phyloP scores from a whole-genome alignment of 2,113 vertebrate species.

The Nestor notabilis region DNA sequence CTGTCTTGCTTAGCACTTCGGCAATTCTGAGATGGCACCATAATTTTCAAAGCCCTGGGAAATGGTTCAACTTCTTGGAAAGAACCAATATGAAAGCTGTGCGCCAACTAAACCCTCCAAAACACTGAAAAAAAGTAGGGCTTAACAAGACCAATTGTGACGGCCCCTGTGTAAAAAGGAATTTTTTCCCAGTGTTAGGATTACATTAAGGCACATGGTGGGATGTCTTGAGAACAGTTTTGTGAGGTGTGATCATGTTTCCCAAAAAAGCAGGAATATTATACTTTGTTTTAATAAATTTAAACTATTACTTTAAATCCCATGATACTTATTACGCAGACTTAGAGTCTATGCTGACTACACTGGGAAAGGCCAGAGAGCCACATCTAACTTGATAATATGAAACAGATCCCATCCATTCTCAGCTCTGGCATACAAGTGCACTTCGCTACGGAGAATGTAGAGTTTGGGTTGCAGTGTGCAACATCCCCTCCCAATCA shows the following conservation, averaged over 20 bases:
- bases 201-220: slow-evolving; percentile 57
- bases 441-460: not conserved
- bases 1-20: slow-evolving; percentile 17
- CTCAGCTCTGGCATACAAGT: slow-evolving; percentile 22
- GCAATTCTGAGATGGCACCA: slow-evolving; percentile 14
- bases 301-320: slow-evolving; percentile 48
- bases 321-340: slow-evolving; percentile 26
- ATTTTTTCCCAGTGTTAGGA: slow-evolving; percentile 25
- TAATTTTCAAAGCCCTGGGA: slow-evolving; percentile 10
- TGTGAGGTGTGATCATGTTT: slow-evolving; percentile 50
- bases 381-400: slow-evolving; percentile 45
- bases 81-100: not conserved
- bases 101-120: not conserved
- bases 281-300: slow-evolving; percentile 47
- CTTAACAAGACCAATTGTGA: not conserved
- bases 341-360: slow-evolving; percentile 3
- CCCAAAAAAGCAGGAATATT: not conserved
- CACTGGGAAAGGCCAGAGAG: slow-evolving; percentile 54
- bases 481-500: slow-evolving; percentile 4
- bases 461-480: slow-evolving; percentile 21
- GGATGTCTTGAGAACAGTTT: slow-evolving; percentile 53
- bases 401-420: slow-evolving; percentile 40
- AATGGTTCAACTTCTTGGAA: not conserved
- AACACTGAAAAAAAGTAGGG: not conserved
- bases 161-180: slow-evolving; percentile 6